Percentiles rank a stretch among this genome's conserved stretches.
Conservation (phyloP, 2,888 invertebrate genomes). For the Microctonus aethiopoides region DNA sequence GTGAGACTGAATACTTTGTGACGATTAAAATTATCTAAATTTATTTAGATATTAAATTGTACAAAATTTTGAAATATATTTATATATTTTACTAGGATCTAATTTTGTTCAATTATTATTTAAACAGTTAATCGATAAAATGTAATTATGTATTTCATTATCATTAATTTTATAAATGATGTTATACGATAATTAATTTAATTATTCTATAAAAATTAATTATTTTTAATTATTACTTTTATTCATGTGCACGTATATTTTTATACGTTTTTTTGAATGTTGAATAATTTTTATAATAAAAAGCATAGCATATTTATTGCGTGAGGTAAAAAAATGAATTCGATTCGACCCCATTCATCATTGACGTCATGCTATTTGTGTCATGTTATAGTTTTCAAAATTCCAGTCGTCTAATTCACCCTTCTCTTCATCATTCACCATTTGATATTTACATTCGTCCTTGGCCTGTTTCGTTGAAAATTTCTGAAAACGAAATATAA, state of each 20-base stretch:
- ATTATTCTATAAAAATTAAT: too few species aligned
- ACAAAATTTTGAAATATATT: too few species aligned
- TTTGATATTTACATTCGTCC: constrained; percentile 27
- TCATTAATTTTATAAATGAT: background rate
- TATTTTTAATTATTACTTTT: too few species aligned
- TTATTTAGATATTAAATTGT: background rate
- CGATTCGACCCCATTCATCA: constrained; percentile 4
- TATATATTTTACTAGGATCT: too few species aligned
- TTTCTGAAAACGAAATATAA: constrained; percentile 2
- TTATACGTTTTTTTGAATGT: too few species aligned
- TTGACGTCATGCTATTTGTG: constrained; percentile 14
- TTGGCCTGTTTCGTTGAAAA: constrained; percentile 7
- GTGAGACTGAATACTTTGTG: background rate
- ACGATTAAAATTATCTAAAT: background rate
- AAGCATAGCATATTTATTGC: background rate
- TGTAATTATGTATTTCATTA: background rate
- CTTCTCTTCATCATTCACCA: constrained; percentile 23
- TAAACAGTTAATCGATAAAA: background rate
- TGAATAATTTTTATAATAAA: background rate
- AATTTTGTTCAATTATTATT: too few species aligned
- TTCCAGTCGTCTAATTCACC: constrained; percentile 35
- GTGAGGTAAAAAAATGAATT: background rate
- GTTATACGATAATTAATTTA: too few species aligned
- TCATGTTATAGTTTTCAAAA: constrained; percentile 38
- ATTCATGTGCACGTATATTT: too few species aligned